phyloP scores from a whole-genome alignment of 2,113 vertebrate genomes.

The Heterotis niloticus region DNA sequence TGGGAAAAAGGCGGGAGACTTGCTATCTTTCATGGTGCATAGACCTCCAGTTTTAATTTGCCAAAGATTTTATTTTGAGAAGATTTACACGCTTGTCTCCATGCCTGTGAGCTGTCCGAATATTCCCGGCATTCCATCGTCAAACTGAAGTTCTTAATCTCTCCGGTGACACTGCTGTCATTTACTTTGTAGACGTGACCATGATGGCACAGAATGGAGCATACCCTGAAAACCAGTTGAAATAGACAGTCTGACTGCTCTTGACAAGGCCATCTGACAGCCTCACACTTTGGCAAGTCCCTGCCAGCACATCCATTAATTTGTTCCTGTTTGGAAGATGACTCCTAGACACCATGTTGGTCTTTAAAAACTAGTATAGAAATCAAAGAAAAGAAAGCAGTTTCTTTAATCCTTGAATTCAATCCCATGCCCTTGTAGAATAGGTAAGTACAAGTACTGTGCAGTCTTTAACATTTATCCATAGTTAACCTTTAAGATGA shows the following conservation, averaged over 20 bases:
- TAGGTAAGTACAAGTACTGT: too few relatives aligned
- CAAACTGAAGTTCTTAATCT: background rate
- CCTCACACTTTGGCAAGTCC: constrained; percentile 28
- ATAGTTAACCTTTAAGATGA: too few relatives aligned
- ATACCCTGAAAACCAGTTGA: background rate
- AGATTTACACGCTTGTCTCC: background rate
- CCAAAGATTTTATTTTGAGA: background rate
- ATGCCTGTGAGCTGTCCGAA: background rate
- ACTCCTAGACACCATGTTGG: constrained; percentile 3
- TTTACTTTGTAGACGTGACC: background rate
- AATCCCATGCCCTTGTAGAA: too few relatives aligned
- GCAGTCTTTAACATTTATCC: too few relatives aligned
- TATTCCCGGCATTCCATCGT: background rate
- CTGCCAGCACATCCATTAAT: too few relatives aligned
- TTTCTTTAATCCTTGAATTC: too few relatives aligned
- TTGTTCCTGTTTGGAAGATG: constrained; percentile 57
- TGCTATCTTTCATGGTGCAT: background rate
- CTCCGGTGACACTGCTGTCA: background rate
- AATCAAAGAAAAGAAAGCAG: background rate
- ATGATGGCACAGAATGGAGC: background rate
- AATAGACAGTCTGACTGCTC: background rate
- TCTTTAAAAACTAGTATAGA: background rate
- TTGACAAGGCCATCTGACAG: background rate
- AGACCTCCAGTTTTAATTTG: background rate
- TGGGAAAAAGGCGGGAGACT: background rate